Evolutionary conservation across 2,797 vertebrate species (phyloP).

Genomic region (Siniperca obscura): DNA sequence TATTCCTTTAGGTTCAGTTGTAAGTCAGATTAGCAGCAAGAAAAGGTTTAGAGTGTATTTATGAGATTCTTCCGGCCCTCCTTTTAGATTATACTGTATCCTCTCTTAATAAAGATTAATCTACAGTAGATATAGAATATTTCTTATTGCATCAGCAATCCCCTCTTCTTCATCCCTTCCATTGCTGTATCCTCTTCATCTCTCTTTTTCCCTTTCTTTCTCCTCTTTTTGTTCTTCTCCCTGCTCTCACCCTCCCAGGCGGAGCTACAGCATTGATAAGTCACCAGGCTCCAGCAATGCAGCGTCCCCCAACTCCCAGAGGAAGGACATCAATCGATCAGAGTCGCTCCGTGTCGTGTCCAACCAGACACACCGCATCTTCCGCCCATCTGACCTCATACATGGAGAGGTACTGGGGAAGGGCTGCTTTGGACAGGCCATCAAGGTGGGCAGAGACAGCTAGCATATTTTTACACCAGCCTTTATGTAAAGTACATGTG

Average conservation of each 20-base stretch:
- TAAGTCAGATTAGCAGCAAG: neutral
- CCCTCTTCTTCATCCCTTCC: neutral
- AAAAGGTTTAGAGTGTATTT: neutral
- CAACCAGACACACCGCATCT: constrained; percentile 91
- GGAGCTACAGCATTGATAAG: constrained; percentile 95
- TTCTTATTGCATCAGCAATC: neutral
- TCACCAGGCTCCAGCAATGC: constrained; percentile 90
- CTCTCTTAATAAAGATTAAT: neutral
- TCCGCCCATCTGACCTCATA: constrained; percentile 97
- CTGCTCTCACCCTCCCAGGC: constrained; percentile 74
- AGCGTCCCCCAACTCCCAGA: constrained; percentile 89
- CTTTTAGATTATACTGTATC: neutral
- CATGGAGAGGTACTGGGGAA: constrained; percentile 97
- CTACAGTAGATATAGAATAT: neutral
- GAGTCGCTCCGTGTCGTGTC: constrained; percentile 93
- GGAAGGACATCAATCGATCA: constrained; percentile 94
- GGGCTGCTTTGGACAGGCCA: constrained; percentile 97
- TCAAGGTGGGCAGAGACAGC: constrained; percentile 87
- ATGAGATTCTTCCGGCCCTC: neutral
- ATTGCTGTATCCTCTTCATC: neutral
- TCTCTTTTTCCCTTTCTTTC: neutral
- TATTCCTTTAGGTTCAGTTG: neutral
- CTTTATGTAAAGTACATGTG: neutral
- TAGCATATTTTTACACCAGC: neutral
- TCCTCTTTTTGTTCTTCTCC: constrained; percentile 4